phyloP scores from a whole-genome alignment of 2,113 vertebrate species.

The Oncorhynchus masou region DNA sequence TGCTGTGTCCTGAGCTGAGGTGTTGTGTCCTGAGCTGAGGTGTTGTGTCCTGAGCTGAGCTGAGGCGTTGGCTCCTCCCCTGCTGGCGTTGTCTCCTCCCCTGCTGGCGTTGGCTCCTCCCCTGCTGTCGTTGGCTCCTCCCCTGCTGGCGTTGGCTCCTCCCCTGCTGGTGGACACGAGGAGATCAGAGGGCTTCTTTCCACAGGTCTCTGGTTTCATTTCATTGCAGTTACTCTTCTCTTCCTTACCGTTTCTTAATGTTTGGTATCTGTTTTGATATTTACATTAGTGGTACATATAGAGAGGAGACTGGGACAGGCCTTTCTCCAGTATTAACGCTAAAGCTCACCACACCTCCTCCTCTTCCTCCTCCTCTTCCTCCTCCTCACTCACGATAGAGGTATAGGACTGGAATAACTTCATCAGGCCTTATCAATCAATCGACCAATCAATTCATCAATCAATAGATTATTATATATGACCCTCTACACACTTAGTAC shows the following conservation, averaged over 20 bases:
- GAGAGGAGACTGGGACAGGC: constrained; percentile 57
- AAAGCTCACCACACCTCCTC: constrained; percentile 19
- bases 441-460: no score
- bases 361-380: not conserved
- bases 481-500: constrained; percentile 36
- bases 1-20: no score
- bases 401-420: not conserved
- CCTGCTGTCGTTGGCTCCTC: no score
- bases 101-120: no score
- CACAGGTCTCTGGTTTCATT: constrained; percentile 18
- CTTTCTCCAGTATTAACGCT: constrained; percentile 25
- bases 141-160: no score
- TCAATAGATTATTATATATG: no score
- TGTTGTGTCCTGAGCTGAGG: no score
- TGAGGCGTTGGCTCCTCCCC: no score
- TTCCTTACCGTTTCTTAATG: constrained; percentile 35
- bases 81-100: no score
- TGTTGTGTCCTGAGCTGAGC: no score
- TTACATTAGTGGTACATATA: constrained; percentile 56
- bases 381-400: not conserved
- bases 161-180: no score
- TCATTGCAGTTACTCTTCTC: constrained; percentile 38
- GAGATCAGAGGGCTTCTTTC: no score
- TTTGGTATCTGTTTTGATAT: constrained; percentile 57
- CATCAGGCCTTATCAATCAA: not conserved